Base-by-base conservation (phyloP, 2,797 vertebrate genomes). In the Thaleichthys pacificus region DNA sequence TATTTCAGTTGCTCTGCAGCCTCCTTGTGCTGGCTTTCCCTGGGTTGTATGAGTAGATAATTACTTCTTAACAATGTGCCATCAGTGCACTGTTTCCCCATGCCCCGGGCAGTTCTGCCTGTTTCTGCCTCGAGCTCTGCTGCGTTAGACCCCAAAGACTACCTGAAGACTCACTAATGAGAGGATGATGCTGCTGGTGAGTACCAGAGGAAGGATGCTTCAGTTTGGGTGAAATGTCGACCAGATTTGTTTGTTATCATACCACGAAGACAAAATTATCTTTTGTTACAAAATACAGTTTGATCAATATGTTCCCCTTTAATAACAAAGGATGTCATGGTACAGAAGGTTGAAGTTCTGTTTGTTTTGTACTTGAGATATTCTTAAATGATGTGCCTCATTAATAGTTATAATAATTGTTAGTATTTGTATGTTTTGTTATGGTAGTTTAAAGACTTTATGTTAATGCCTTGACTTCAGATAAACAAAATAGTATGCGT, bases 151-250 rank as follows among this genome's bases (percentile, higher is more conserved):
- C 77, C 74, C 66, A 73, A 83, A 88, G 76, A 89, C 66, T 58
- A 71, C 82, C 75, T 70, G 73, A 73, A 76, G 77, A 77, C 80
- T 77, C 74, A 74, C 81, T 85, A 88, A 90, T 88, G 86, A 88
- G 74, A 78, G 75, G 49, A 71, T 62, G 68, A 77, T 84, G 42
- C 6, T 15, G 22, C 22, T 47, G 15, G 24, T 14, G 21, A 22
- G 14, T 12, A 15, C 75, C 79, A 77, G 22, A 30, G 68, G 19
- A 35, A 79, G 77, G 77, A 76, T 61, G 80, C 82, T 66, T 56
- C 57, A 71, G 26, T 67, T 70, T 49, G 12, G 70, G 49, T 62
- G 61, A 78, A 84, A 78, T 78, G 24, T 51, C 77, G 84, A 74
- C 61, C 70, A 5, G 28, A 28, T 80, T 47, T 47, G 42, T 76